phyloP scores from a whole-genome alignment of 1,140 invertebrate genomes.

The Paraescarpia echinospica region DNA sequence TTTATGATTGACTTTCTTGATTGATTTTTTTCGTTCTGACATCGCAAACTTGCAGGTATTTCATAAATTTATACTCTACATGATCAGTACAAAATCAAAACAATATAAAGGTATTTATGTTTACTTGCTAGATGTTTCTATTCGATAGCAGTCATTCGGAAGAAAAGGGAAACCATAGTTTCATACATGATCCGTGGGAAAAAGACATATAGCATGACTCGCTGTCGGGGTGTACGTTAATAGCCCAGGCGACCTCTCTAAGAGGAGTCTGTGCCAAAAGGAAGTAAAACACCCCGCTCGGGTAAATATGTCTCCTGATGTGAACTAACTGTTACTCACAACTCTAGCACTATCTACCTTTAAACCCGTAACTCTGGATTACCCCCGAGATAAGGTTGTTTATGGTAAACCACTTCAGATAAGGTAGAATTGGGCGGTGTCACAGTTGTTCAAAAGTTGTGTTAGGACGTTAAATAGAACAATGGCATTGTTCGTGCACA shows the following conservation, averaged over 20 bases:
- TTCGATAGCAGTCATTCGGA: too few species aligned
- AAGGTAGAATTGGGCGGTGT: neutral
- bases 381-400: neutral
- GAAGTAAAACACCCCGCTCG: too few species aligned
- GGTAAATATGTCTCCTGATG: too few species aligned
- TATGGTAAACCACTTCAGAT: neutral
- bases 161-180: neutral
- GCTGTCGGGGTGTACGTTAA: neutral
- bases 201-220: neutral
- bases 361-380: neutral
- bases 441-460: neutral
- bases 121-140: too few species aligned
- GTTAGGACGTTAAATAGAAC: neutral
- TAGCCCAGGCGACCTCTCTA: neutral
- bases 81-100: too few species aligned
- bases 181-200: neutral
- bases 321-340: too few species aligned
- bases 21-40: too few species aligned
- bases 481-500: neutral
- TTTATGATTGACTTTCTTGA: too few species aligned
- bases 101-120: too few species aligned
- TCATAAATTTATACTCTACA: too few species aligned
- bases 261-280: too few species aligned
- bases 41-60: too few species aligned
- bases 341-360: neutral